A percentile compares a stretch with the other conserved stretches of the same genome.
Conservation (phyloP, 2,113 vertebrate species). For the Machaerirhynchus nigripectus region DNA sequence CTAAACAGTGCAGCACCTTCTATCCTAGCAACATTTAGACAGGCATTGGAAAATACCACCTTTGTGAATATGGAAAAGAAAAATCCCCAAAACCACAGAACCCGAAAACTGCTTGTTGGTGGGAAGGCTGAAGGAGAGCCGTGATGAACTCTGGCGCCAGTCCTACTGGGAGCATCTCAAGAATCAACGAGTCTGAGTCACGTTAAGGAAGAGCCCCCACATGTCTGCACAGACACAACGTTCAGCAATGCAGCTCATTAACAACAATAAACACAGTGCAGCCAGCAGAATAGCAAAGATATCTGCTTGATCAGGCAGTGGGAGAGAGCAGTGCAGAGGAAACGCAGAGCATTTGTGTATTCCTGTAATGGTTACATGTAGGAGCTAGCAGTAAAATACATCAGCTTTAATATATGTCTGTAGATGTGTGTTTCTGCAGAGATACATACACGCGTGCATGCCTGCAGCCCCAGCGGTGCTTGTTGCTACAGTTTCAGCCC, state of each 20-base stretch:
- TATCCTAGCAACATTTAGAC: not conserved
- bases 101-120: accelerated
- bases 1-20: not conserved
- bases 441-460: not conserved
- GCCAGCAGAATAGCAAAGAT: not conserved
- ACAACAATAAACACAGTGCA: not conserved
- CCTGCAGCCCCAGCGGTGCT: not conserved
- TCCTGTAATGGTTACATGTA: not conserved
- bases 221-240: not conserved
- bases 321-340: not conserved
- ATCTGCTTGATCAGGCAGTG: not conserved
- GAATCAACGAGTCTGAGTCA: not conserved
- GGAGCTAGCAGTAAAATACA: not conserved
- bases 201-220: accelerated
- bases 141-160: not conserved
- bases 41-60: accelerated
- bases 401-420: not conserved
- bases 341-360: not conserved
- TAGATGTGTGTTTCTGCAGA: not conserved
- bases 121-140: not conserved
- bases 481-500: not conserved
- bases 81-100: not conserved
- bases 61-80: not conserved
- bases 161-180: not conserved
- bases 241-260: not conserved